A percentile compares a stretch with the other conserved stretches of the same genome.
These are phyloP conservation scores for Petaurus breviceps DNA, from an alignment of 2,113 vertebrate genomes.

Conservation along the genomic window DNA sequence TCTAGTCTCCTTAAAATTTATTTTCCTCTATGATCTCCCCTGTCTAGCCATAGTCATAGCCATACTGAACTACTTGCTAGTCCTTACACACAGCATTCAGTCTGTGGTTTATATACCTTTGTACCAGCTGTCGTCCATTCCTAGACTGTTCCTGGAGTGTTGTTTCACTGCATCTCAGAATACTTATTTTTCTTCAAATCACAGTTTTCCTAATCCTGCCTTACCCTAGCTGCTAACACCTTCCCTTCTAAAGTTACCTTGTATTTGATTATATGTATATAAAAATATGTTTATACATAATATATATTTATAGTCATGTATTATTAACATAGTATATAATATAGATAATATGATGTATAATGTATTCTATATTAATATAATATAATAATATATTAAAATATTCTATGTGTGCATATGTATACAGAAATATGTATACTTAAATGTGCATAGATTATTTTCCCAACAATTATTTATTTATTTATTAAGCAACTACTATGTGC, in stretches of 20 bases:
- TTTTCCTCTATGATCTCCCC: neutral
- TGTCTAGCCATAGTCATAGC: no score
- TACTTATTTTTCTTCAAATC: neutral
- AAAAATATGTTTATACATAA: no score
- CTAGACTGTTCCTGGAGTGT: neutral
- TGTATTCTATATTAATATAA: no score
- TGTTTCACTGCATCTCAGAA: neutral
- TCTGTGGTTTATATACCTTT: neutral
- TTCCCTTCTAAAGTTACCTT: neutral
- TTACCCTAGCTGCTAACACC: neutral
- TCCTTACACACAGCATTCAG: neutral
- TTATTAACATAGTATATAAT: no score
- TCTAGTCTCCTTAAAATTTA: neutral
- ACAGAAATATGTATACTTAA: neutral
- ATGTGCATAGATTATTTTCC: neutral
- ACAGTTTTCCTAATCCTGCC: neutral
- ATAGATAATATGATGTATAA: no score
- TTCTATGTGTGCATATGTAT: neutral
- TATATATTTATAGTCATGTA: no score
- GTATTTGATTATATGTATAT: neutral
- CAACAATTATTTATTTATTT: neutral
- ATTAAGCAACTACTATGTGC: neutral
- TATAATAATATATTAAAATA: no score
- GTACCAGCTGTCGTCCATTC: neutral
- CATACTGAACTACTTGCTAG: neutral